A percentile compares a stretch with the other conserved stretches of the same genome.
Evolutionary conservation across 2,797 vertebrate species (phyloP).

Genomic region (Steatocranus sp.): DNA sequence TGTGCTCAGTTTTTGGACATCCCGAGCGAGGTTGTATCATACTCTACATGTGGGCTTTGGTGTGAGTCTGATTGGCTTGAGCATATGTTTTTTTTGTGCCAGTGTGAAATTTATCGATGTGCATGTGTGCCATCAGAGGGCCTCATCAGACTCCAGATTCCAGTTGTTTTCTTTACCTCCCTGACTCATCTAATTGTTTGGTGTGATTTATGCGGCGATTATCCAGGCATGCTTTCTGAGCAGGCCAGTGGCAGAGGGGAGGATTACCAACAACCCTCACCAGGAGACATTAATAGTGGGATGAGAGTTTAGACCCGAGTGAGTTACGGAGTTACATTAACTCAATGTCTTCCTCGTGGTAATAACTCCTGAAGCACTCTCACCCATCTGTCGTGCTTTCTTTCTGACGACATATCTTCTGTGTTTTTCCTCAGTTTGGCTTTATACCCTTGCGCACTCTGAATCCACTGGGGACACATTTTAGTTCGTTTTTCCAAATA

Average conservation of each 20-base stretch:
- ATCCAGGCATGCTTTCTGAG: background rate
- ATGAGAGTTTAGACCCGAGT: background rate
- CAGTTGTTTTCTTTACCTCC: slow-evolving; percentile 44
- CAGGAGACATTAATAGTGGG: background rate
- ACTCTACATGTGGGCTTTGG: background rate
- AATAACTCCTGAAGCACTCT: slow-evolving; percentile 12
- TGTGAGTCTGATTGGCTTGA: background rate
- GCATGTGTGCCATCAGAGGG: background rate
- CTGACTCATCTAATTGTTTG: slow-evolving; percentile 48
- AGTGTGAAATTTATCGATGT: background rate
- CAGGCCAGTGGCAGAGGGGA: background rate
- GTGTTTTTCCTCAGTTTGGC: slow-evolving; percentile 47
- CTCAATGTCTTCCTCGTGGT: background rate
- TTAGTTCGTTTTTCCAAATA: slow-evolving; percentile 44
- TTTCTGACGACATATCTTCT: background rate
- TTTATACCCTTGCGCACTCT: slow-evolving; percentile 19
- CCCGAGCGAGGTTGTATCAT: background rate
- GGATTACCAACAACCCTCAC: background rate
- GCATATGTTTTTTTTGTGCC: background rate
- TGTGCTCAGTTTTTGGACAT: background rate
- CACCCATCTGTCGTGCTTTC: slow-evolving; percentile 5
- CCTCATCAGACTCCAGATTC: slow-evolving; percentile 22
- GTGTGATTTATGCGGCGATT: slow-evolving; percentile 38
- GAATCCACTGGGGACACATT: slow-evolving; percentile 43
- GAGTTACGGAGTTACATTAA: slow-evolving; percentile 1